A percentile compares a stretch with the other conserved stretches of the same genome.
Conservation (phyloP, 37 sponge, comb jelly and placozoan genomes). For the Chondrilla cf. caribensis region DNA sequence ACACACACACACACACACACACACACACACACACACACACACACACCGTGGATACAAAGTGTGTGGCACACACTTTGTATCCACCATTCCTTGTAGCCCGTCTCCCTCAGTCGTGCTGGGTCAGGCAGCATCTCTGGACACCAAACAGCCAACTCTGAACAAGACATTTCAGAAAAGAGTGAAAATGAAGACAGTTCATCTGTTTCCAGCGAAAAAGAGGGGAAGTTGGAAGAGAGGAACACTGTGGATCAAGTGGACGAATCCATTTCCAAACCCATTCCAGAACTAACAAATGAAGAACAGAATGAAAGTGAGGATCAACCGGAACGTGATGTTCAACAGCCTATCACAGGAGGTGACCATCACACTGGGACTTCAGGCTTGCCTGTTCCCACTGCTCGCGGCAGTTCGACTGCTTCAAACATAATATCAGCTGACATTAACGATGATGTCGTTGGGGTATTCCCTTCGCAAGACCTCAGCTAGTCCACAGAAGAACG, state of each 20-base stretch:
- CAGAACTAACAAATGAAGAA: not conserved
- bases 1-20: too few species aligned
- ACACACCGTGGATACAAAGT: too few species aligned
- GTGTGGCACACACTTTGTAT: not conserved
- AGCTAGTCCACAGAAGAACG: too few species aligned
- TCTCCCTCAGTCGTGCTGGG: constrained; percentile 60
- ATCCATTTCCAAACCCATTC: too few species aligned
- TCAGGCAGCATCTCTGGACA: constrained; percentile 41
- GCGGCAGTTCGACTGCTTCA: not conserved
- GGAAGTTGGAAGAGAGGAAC: too few species aligned
- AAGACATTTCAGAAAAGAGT: not conserved
- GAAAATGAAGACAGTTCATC: not conserved
- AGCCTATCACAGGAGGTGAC: too few species aligned
- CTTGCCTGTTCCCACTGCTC: too few species aligned
- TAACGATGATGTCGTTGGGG: too few species aligned
- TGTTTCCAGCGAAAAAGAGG: not conserved
- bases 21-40: too few species aligned
- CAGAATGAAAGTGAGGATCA: not conserved
- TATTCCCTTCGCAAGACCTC: too few species aligned
- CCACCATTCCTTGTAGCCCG: constrained; percentile 25
- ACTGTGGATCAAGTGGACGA: too few species aligned
- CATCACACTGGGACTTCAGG: not conserved
- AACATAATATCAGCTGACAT: constrained; percentile 14
- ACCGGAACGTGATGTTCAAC: not conserved
- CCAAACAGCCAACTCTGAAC: not conserved